Base-by-base conservation (phyloP, 2,888 invertebrate genomes). In the Melanostoma scalare region DNA sequence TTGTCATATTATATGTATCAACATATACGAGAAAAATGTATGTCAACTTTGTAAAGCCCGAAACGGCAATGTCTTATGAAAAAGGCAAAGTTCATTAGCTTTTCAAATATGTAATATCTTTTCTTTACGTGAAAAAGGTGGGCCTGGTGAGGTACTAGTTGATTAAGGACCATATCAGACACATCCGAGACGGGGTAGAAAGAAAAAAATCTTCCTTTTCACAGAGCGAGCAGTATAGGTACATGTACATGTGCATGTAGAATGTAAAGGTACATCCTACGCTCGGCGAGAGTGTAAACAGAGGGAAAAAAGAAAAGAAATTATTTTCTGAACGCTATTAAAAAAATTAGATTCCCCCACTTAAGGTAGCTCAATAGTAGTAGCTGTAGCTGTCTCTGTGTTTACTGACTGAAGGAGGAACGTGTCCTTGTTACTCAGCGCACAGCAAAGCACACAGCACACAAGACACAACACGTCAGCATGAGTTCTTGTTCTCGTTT, bases 341-440 rank as follows among this genome's bases (percentile, higher is more conserved):
- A 68, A 79, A 74, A 79, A 63, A 79, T 73, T 73, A 68, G 68
- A 79, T 56, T 50, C 44, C 48, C 56, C 56, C 73, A 61, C 73
- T 68, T 46, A 68, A 46, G 10, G 10, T n/a, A 61, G 4, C 38
- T 55, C 10, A 6, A 55, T 35, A 46, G 44, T 20, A 20, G 20
- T 20, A 46, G 44, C n/a, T 46, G 10, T 10, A n/a, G n/a, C 6
- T 46, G n/a, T 46, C 30, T 35, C 46, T 20, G 30, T 48, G n/a
- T 35, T 53, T 6, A 35, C 4, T 50, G n/a, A 48, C 36, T 50
- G 63, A 50, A 50, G 48, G 63, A 63, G 20, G 20, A 20, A 6
- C 68, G 44, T 48, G 44, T 67, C 58, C 60, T 67, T 73, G 52
- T 44, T 46, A 58, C 30, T 56, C 42, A 71, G 50, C 48, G 20